These are phyloP conservation scores for Microcebus tavaratra DNA, from an alignment of 2,113 vertebrate genomes.

Conservation along the genomic window DNA sequence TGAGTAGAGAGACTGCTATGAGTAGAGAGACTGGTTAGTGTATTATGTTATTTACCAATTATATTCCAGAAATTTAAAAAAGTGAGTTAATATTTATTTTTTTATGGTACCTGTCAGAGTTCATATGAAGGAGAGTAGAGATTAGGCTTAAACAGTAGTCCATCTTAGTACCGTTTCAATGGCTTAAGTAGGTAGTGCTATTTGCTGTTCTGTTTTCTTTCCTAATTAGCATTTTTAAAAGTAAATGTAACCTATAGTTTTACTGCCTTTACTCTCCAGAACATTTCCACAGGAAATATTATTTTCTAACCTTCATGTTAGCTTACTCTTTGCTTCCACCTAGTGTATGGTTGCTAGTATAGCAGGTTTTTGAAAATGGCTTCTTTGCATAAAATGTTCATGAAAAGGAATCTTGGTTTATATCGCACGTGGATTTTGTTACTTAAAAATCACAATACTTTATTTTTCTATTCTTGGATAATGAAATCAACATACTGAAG, in stretches of 20 bases:
- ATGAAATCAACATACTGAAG: background rate
- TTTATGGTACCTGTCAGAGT: background rate
- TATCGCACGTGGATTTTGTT: background rate
- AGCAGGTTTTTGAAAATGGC: background rate
- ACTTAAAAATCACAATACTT: background rate
- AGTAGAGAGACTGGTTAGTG: background rate
- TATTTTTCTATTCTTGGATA: background rate
- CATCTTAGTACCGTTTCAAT: background rate
- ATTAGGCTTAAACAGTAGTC: background rate
- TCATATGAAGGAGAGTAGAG: background rate
- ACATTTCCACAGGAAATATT: conserved; percentile 11
- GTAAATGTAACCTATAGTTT: conserved; percentile 57
- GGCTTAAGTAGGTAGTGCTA: background rate
- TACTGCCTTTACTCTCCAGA: conserved; percentile 28
- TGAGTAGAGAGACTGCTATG: background rate
- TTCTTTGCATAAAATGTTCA: conserved; percentile 29
- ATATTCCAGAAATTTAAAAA: conserved; percentile 47
- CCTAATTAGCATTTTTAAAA: conserved; percentile 62
- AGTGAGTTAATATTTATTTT: conserved; percentile 27
- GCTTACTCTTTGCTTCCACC: conserved; percentile 86
- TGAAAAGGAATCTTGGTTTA: conserved; percentile 15
- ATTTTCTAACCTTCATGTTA: background rate
- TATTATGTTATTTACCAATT: background rate
- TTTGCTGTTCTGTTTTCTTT: conserved; percentile 38
- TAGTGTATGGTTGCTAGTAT: conserved; percentile 68